Evolutionary conservation across 1,140 invertebrate species (phyloP).

Genomic region (Trachelipus rathkii): DNA sequence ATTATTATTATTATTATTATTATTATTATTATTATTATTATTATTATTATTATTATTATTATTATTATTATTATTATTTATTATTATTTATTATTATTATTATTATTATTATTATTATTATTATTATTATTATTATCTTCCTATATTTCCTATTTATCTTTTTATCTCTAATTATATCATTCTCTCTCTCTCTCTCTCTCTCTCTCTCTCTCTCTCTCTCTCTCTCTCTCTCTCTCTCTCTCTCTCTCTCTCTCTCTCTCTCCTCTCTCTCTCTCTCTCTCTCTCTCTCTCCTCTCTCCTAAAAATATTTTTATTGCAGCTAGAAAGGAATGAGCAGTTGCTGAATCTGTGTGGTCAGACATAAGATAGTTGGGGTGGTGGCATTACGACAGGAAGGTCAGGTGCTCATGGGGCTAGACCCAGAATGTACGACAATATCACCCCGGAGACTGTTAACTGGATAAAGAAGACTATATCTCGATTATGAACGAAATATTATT

Average conservation of each 20-base stretch:
- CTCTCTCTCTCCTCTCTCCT: too few relatives aligned
- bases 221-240: neutral
- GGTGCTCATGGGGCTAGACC: slow-evolving; percentile 41
- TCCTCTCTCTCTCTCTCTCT: neutral
- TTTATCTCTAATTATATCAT: neutral
- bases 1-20: too few relatives aligned
- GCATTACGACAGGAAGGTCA: slow-evolving; percentile 41
- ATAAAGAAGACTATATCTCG: slow-evolving; percentile 45
- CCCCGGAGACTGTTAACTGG: slow-evolving; percentile 37
- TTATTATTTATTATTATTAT: neutral
- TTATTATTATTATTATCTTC: neutral
- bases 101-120: neutral
- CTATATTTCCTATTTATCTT: neutral
- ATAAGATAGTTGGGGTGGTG: slow-evolving; percentile 43
- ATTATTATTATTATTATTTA: too few relatives aligned
- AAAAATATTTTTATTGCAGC: slow-evolving; percentile 26
- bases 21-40: too few relatives aligned
- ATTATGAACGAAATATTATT: slow-evolving; percentile 20
- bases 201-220: neutral
- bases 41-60: too few relatives aligned
- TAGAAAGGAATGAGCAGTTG: slow-evolving; percentile 45
- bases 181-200: neutral
- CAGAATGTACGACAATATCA: slow-evolving; percentile 45
- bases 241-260: neutral
- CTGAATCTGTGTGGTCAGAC: slow-evolving; percentile 43